Percentiles rank a stretch among this genome's conserved stretches.
These are phyloP conservation scores for Drosophila auraria DNA, from an alignment of 1,140 invertebrate species.

Conservation along the genomic window DNA sequence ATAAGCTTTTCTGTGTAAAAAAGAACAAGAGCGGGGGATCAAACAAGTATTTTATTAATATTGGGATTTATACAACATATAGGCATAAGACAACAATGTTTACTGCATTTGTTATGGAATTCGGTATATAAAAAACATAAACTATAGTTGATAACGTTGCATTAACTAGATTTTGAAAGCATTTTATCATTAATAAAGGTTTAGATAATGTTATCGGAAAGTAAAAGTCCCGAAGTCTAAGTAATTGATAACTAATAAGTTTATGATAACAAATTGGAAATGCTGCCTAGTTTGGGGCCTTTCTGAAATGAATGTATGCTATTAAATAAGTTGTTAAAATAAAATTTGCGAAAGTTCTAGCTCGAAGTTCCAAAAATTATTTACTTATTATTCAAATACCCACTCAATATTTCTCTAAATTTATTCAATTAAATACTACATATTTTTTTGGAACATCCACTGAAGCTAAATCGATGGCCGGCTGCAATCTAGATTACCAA, in stretches of 20 bases:
- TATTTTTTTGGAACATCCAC: not conserved
- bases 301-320: not conserved
- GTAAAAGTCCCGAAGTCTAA: not conserved
- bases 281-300: not conserved
- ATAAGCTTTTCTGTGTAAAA: not conserved
- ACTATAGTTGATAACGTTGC: not conserved
- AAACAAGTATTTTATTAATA: not conserved
- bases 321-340: too few relatives aligned
- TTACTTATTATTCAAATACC: not conserved
- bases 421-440: not conserved
- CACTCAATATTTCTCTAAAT: not conserved
- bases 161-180: not conserved
- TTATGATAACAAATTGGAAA: too few relatives aligned
- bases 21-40: too few relatives aligned
- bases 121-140: not conserved
- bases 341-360: too few relatives aligned
- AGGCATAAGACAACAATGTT: not conserved
- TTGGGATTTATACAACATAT: too few relatives aligned
- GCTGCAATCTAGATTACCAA: slow-evolving; percentile 4
- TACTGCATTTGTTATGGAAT: not conserved
- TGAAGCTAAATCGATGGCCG: slow-evolving; percentile 9
- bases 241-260: not conserved
- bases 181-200: not conserved
- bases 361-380: too few relatives aligned
- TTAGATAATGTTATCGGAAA: slow-evolving; percentile 1